Evolutionary conservation across 2,888 invertebrate genomes (phyloP).

Genomic region (Marasmarcha lunaedactyla): DNA sequence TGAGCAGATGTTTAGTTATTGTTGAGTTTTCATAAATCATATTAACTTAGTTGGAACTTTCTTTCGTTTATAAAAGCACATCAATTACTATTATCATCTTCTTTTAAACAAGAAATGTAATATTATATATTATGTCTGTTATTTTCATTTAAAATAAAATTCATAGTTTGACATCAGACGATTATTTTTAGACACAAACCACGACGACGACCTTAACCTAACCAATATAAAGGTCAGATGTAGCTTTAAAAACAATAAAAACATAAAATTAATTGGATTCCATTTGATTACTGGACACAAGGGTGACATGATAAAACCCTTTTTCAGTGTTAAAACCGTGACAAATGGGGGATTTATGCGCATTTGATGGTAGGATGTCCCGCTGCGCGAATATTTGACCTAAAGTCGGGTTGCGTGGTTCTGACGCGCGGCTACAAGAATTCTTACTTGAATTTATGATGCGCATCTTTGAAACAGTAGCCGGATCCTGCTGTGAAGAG

Average conservation of each 20-base stretch:
- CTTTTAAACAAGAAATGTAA: too few species aligned
- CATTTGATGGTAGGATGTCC: conserved; percentile 41
- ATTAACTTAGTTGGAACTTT: too few species aligned
- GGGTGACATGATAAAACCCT: conserved; percentile 64
- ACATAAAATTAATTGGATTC: conserved; percentile 22
- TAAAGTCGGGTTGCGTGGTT: conserved; percentile 2
- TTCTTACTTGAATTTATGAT: too few species aligned
- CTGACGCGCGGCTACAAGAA: background rate
- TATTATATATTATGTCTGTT: too few species aligned
- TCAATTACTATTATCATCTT: too few species aligned
- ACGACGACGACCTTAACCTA: conserved; percentile 2
- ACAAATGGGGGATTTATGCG: conserved; percentile 68
- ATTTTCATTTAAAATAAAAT: too few species aligned
- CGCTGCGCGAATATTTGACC: conserved; percentile 30
- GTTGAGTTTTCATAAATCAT: conserved; percentile 32
- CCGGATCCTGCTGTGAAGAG: background rate
- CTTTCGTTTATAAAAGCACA: too few species aligned
- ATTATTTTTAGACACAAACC: too few species aligned
- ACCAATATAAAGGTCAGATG: too few species aligned
- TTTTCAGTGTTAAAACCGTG: conserved; percentile 67
- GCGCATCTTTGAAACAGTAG: background rate
- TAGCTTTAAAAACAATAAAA: too few species aligned
- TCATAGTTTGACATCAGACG: too few species aligned
- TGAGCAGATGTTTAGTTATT: conserved; percentile 46
- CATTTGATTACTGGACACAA: conserved; percentile 56